Evolutionary conservation across 2,113 vertebrate species (phyloP).

Genomic region (Scytalopus superciliaris): DNA sequence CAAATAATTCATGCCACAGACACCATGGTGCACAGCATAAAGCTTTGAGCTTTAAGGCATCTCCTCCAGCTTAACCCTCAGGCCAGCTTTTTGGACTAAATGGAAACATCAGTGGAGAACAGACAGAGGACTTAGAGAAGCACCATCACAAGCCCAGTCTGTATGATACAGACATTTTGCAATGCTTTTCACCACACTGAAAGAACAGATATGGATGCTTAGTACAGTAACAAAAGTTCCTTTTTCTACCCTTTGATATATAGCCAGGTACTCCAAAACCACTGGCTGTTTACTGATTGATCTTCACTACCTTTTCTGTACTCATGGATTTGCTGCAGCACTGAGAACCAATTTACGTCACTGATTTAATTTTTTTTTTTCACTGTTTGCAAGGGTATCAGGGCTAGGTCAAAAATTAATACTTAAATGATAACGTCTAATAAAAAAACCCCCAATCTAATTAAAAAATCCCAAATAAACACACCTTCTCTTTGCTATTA

Average conservation of each 20-base stretch:
- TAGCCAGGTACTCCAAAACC: not conserved
- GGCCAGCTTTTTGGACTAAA: not conserved
- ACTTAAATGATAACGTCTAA: not conserved
- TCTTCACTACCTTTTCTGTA: not conserved
- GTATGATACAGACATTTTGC: not conserved
- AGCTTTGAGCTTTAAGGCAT: not conserved
- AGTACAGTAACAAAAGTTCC: not conserved
- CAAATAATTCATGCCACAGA: not conserved
- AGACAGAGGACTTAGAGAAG: not conserved
- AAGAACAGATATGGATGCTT: not conserved
- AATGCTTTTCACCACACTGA: not conserved
- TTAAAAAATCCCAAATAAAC: not conserved
- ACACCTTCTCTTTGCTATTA: not conserved
- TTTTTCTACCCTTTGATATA: not conserved
- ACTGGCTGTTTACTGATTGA: not conserved
- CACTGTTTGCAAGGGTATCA: not conserved
- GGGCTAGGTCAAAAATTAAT: not conserved
- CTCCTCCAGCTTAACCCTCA: not conserved
- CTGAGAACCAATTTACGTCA: not conserved
- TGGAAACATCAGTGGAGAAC: not conserved
- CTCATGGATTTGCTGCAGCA: not conserved
- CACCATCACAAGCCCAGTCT: not conserved
- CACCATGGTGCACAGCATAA: not conserved
- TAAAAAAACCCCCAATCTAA: too few species aligned
- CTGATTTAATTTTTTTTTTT: not conserved